phyloP scores from a whole-genome alignment of 2,113 vertebrate species.

The Chloropsis cyanopogon region DNA sequence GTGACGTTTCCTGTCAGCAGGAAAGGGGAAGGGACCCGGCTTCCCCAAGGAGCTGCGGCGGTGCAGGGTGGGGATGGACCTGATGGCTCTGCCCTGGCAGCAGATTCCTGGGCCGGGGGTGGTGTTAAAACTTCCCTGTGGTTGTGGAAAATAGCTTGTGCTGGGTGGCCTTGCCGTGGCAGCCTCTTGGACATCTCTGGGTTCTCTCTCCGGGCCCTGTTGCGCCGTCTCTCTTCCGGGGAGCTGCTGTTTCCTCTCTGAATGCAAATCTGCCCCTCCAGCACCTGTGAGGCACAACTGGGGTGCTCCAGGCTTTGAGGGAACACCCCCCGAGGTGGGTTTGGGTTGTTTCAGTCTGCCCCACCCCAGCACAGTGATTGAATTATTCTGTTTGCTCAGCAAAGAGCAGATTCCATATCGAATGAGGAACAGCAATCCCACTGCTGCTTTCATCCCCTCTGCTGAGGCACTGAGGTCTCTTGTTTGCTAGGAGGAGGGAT shows the following conservation, averaged over 20 bases:
- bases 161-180: rapidly evolving
- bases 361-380: rapidly evolving
- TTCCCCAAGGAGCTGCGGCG: not conserved
- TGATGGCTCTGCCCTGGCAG: not conserved
- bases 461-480: not conserved
- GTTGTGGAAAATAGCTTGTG: not conserved
- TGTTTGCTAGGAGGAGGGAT: not conserved
- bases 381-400: not conserved
- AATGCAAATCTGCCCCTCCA: not conserved
- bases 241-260: not conserved
- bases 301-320: not conserved
- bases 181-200: not conserved
- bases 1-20: not conserved
- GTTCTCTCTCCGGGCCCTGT: not conserved
- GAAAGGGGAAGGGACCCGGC: constrained; percentile 3
- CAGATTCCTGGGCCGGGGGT: not conserved
- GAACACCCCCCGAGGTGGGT: rapidly evolving
- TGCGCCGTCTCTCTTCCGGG: rapidly evolving
- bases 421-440: not conserved
- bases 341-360: not conserved
- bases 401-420: not conserved
- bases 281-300: not conserved
- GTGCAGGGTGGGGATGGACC: not conserved
- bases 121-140: rapidly evolving
- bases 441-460: not conserved